Evolutionary conservation across 2,888 invertebrate genomes (phyloP), one percentile per base, ranked within the genome.

Genomic region (Ectemnius continuus): DNA sequence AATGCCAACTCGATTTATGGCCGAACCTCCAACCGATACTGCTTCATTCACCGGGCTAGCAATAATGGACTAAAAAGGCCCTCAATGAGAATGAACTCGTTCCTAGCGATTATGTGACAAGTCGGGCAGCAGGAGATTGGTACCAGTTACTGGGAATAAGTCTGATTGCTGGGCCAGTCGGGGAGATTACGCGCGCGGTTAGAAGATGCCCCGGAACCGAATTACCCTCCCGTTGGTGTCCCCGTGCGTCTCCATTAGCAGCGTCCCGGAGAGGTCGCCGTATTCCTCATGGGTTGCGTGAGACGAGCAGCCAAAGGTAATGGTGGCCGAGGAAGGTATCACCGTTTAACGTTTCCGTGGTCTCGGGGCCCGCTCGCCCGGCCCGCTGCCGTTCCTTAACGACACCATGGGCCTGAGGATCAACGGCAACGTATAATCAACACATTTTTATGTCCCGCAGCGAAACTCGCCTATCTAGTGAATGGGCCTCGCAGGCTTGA

Each of bases 371-470:
- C 67, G 70, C 70, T 79, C 76, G 75, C 68, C 61, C n/a, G 5
- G 52, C 77, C 72, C 75, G 75, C 80, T 86, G 84, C 84, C 85
- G 86, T 88, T 86, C 83, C 86, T 86, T 88, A 89, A 89, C 88
- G 89, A 89, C 89, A 89, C 87, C 79, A 80, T 58, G 82, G 80
- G 79, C 76, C 73, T 76, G 80, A 83, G 83, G 82, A 79, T 79
- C 79, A 64, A 65, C 83, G 76, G 82, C 82, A 90, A 90, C 89
- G 86, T 90, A 90, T 90, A 90, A 90, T 90, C 90, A 90, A 90
- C 90, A 89, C 90, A 90, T 90, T 90, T 90, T 90, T 90, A 90
- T 90, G 88, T 89, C 88, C 89, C 84, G 85, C 85, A 86, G 87
- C 86, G 88, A 86, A 89, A 88, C 86, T 84, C 78, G 86, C 36